phyloP scores from a whole-genome alignment of 2,113 vertebrate genomes.

The Cisticola juncidis region DNA sequence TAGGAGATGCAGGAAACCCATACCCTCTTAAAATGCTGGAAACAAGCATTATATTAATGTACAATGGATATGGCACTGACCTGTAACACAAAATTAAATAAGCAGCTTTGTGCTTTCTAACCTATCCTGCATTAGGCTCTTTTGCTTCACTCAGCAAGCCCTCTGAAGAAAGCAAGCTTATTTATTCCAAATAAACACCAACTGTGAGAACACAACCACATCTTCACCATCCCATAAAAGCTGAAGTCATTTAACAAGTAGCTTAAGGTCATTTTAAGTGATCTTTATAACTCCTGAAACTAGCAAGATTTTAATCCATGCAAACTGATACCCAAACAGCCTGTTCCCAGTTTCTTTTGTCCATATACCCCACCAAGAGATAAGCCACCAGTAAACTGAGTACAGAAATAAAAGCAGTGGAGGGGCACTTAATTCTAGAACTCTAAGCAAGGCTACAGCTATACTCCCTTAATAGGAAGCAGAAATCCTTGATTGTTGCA shows the following conservation, averaged over 20 bases:
- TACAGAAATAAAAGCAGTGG: neutral
- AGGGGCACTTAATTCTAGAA: neutral
- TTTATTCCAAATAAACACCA: neutral
- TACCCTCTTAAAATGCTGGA: neutral
- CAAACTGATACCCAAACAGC: neutral
- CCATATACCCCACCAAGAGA: neutral
- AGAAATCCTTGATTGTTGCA: neutral
- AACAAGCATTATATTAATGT: neutral
- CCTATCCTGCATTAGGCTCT: neutral
- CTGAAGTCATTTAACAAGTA: neutral
- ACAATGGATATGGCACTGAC: neutral
- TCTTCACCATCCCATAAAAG: neutral
- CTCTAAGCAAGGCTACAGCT: neutral
- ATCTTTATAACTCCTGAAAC: neutral
- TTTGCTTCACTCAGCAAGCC: neutral
- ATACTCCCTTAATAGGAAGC: neutral
- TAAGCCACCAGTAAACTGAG: neutral
- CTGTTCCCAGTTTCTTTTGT: neutral
- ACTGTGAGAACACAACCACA: neutral
- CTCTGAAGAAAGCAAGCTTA: neutral
- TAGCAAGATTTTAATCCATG: neutral
- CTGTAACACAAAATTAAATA: neutral
- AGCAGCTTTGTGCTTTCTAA: neutral
- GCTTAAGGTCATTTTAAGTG: neutral
- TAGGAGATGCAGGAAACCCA: neutral